These are phyloP conservation scores for Tangara arthus DNA, from an alignment of 2,797 vertebrate genomes.

Conservation along the genomic window DNA sequence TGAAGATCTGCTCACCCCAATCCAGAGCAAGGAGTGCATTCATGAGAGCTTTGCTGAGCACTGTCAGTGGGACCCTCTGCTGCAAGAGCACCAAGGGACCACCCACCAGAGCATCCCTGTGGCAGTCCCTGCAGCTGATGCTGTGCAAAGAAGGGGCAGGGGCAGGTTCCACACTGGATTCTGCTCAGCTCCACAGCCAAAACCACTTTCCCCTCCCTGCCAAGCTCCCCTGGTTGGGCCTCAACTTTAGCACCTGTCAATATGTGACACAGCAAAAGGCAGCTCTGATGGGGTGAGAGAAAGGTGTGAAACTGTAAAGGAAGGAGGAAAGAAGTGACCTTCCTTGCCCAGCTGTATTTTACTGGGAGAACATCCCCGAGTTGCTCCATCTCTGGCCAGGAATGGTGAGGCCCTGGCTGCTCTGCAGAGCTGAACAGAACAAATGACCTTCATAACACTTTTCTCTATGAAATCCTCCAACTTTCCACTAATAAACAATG, in stretches of 20 bases:
- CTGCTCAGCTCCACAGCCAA: not conserved
- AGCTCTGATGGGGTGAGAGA: not conserved
- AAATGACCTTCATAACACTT: not conserved
- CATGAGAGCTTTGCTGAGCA: not conserved
- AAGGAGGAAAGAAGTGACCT: not conserved
- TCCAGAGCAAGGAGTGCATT: not conserved
- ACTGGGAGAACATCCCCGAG: not conserved
- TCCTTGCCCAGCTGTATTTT: not conserved
- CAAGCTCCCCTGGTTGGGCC: not conserved
- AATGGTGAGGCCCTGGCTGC: not conserved
- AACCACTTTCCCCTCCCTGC: not conserved
- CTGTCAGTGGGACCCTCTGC: not conserved
- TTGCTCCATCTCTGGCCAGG: rapidly evolving
- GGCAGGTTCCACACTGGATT: not conserved
- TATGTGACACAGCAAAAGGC: not conserved
- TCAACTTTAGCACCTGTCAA: not conserved
- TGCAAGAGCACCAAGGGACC: not conserved
- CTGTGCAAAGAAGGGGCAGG: rapidly evolving
- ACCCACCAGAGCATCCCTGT: rapidly evolving
- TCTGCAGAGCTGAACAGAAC: not conserved
- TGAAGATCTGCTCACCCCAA: not conserved
- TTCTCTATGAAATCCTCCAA: not conserved
- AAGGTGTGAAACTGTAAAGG: not conserved
- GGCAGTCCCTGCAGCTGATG: not conserved
- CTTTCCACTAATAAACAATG: not conserved